Conservation (phyloP, 1,140 invertebrate species). For the Hyles euphorbiae region DNA sequence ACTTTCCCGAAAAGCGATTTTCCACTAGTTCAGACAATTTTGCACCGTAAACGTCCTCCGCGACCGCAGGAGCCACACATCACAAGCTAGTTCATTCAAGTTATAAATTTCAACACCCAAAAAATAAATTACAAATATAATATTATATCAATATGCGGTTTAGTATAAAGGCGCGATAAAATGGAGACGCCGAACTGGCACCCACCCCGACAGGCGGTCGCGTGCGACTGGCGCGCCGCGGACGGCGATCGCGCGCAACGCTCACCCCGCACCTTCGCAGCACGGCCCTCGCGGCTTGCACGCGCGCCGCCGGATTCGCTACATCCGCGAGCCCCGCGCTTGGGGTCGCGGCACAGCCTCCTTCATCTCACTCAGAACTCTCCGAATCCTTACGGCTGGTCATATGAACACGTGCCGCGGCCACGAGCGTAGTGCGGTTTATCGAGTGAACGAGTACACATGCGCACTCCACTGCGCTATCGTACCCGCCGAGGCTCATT, state of each 20-base stretch:
- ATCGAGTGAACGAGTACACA: constrained; percentile 64
- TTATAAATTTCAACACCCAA: constrained; percentile 10
- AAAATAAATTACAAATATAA: constrained; percentile 23
- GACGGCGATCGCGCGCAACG: constrained; percentile 30
- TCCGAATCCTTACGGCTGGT: constrained; percentile 27
- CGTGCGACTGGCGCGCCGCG: constrained; percentile 52
- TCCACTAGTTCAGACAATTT: constrained; percentile 27
- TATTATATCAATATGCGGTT: constrained; percentile 25
- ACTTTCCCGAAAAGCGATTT: constrained; percentile 47
- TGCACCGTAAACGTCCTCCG: constrained; percentile 27
- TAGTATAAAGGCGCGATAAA: constrained; percentile 35
- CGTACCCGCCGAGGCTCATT: constrained; percentile 47
- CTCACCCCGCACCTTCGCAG: constrained; percentile 34
- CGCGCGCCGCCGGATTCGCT: constrained; percentile 22
- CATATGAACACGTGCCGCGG: constrained; percentile 56
- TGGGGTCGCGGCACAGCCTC: constrained; percentile 48
- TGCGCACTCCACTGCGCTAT: constrained; percentile 56
- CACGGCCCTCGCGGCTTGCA: constrained; percentile 12
- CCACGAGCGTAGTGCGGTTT: constrained; percentile 57
- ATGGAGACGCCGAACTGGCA: constrained; percentile 32
- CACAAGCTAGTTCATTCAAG: constrained; percentile 32
- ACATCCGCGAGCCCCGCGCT: constrained; percentile 20
- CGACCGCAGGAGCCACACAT: constrained; percentile 29
- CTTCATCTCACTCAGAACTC: constrained; percentile 40
- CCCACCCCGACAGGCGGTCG: constrained; percentile 47